Evolutionary conservation across 2,888 invertebrate genomes (phyloP).

Genomic region (Melieria omissa): DNA sequence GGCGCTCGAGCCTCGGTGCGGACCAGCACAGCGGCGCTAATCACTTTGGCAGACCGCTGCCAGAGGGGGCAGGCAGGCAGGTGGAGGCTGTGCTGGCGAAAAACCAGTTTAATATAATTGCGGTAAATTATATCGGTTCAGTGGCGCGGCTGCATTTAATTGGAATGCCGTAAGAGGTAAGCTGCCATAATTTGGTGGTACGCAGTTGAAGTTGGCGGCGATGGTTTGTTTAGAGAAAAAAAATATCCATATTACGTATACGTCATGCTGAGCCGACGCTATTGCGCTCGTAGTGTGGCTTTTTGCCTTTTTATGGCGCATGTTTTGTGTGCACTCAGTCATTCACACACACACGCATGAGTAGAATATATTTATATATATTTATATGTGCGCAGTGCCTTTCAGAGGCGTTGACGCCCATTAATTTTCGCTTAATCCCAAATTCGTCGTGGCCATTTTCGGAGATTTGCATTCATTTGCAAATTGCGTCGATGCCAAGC

Average conservation of each 20-base stretch:
- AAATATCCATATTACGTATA: no score
- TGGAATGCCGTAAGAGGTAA: constrained; percentile 58
- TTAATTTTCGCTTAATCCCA: constrained; percentile 55
- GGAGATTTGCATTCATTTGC: constrained; percentile 26
- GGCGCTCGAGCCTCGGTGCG: not conserved
- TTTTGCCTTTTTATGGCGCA: no score
- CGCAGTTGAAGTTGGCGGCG: constrained; percentile 7
- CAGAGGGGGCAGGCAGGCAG: not conserved
- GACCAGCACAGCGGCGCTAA: not conserved
- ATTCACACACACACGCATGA: no score
- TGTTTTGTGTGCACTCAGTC: no score
- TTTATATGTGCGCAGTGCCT: not conserved
- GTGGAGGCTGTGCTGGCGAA: not conserved
- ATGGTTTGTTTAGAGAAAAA: not conserved
- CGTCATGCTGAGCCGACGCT: no score
- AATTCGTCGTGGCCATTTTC: constrained; percentile 13
- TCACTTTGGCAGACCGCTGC: no score
- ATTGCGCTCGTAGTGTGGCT: no score
- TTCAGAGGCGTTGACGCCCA: constrained; percentile 54
- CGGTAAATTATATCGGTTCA: constrained; percentile 52
- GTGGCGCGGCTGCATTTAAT: constrained; percentile 55
- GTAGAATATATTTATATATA: no score
- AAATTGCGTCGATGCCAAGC: not conserved
- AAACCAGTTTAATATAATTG: constrained; percentile 50
- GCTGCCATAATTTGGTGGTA: constrained; percentile 9